A percentile compares a stretch with the other conserved stretches of the same genome.
These are phyloP conservation scores for Oligia fasciuncula DNA, from an alignment of 2,888 invertebrate genomes.

Conservation along the genomic window DNA sequence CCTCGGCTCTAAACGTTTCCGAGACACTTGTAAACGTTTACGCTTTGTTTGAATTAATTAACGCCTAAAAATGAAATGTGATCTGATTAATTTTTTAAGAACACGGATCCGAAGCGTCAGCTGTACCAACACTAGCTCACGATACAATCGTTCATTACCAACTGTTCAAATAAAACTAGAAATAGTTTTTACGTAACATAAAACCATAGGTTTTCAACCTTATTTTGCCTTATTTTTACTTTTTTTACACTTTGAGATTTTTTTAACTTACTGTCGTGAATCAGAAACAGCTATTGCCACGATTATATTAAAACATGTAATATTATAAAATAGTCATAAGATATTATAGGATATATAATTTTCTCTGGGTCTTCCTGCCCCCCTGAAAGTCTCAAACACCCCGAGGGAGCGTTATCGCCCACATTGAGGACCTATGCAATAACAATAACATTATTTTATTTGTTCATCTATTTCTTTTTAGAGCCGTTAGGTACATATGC, in stretches of 20 bases:
- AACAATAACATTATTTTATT: conserved; percentile 7
- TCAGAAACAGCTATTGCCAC: no score
- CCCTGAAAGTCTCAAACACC: background rate
- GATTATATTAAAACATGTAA: no score
- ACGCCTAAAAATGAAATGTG: conserved; percentile 22
- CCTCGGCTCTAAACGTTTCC: conserved; percentile 52
- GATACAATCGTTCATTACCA: conserved; percentile 15
- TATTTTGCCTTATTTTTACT: background rate
- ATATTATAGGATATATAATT: background rate
- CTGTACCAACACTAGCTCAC: conserved; percentile 27
- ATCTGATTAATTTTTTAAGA: conserved; percentile 2
- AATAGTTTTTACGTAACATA: conserved; percentile 13
- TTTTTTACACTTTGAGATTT: no score
- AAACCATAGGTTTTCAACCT: background rate
- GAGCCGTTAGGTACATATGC: background rate
- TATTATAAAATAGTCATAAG: no score
- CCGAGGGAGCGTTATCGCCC: background rate
- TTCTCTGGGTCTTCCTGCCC: no score
- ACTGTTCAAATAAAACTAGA: conserved; percentile 46
- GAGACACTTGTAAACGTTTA: conserved; percentile 36
- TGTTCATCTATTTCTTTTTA: conserved; percentile 19
- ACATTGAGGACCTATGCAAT: background rate
- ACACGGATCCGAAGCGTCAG: background rate
- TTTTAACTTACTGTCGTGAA: no score
- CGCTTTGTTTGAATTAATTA: conserved; percentile 18